phyloP scores from a whole-genome alignment of 2,113 vertebrate genomes.

The Guaruba guarouba region DNA sequence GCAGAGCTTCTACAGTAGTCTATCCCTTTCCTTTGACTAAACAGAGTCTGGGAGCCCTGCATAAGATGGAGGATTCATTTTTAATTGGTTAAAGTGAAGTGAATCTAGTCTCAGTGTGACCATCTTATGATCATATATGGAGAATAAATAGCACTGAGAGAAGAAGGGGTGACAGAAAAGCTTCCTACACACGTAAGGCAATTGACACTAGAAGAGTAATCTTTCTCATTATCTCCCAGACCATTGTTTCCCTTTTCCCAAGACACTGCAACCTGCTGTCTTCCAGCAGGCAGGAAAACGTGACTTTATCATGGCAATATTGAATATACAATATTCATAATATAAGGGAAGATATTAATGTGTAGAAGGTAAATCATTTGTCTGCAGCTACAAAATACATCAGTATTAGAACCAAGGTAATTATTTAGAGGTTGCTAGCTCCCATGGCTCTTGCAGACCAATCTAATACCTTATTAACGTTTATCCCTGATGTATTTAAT shows the following conservation, averaged over 20 bases:
- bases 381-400: background rate
- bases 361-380: background rate
- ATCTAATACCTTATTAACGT: background rate
- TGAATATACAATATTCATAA: background rate
- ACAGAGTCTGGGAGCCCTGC: background rate
- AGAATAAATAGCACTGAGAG: background rate
- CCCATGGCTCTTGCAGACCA: background rate
- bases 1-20: background rate
- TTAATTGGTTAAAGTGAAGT: background rate
- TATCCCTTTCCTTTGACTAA: background rate
- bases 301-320: background rate
- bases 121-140: background rate
- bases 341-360: background rate
- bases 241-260: background rate
- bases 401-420: background rate
- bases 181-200: background rate
- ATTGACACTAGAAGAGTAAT: background rate
- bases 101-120: background rate
- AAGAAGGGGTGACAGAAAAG: background rate
- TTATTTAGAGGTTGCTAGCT: background rate
- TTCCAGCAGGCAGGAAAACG: background rate
- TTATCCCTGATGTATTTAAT: conserved; percentile 13
- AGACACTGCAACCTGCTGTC: background rate
- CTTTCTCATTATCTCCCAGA: background rate
- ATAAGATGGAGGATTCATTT: background rate